Conservation (phyloP, 2,888 invertebrate genomes). For the Archaeoteleia sp. region DNA sequence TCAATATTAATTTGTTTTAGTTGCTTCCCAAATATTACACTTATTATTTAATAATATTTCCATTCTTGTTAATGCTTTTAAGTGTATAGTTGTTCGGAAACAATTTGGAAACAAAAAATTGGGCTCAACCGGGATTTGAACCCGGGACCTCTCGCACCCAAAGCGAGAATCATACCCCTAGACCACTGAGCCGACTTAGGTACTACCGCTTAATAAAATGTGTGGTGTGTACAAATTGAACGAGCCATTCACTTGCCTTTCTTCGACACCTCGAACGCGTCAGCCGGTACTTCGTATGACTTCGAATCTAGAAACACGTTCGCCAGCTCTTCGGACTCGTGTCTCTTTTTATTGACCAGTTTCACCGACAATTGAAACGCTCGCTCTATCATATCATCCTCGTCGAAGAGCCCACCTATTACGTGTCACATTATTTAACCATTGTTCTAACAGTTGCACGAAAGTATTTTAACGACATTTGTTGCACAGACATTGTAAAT, state of each 20-base stretch:
- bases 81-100: no score
- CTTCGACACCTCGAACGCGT: constrained; percentile 32
- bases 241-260: constrained; percentile 19
- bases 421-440: not conserved
- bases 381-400: constrained; percentile 31
- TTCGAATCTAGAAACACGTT: constrained; percentile 18
- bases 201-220: not conserved
- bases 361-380: constrained; percentile 38
- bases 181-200: constrained; percentile 79
- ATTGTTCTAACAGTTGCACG: not conserved
- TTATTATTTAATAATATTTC: no score
- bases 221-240: not conserved
- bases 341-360: constrained; percentile 35
- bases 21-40: no score
- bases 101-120: constrained; percentile 57
- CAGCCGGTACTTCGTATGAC: constrained; percentile 9
- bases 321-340: constrained; percentile 18
- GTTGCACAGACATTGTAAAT: no score
- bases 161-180: constrained; percentile 85
- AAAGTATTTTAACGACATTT: constrained; percentile 2
- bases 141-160: constrained; percentile 85
- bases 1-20: no score
- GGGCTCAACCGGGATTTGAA: constrained; percentile 84
- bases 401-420: constrained; percentile 48
- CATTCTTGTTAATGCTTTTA: no score